Evolutionary conservation across 2,797 vertebrate genomes (phyloP).

Genomic region (Argentina silus): DNA sequence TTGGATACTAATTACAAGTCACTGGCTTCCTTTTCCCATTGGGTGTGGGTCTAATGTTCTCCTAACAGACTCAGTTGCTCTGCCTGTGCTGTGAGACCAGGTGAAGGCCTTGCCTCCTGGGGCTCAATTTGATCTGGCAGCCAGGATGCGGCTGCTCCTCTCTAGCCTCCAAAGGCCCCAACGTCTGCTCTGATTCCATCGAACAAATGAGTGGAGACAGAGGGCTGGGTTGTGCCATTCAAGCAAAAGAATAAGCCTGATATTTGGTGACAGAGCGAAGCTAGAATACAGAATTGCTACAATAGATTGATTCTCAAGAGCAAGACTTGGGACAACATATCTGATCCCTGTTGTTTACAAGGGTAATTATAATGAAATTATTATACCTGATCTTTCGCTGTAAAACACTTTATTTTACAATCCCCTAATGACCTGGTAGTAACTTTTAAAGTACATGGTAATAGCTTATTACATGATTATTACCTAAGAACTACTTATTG

Average conservation of each 20-base stretch:
- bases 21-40: slow-evolving; percentile 24
- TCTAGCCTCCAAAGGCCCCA: slow-evolving; percentile 8
- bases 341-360: no score
- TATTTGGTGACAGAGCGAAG: no score
- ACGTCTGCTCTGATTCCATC: slow-evolving; percentile 13
- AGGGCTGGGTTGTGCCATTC: not conserved
- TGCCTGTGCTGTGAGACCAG: slow-evolving; percentile 7
- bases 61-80: slow-evolving; percentile 23
- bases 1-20: slow-evolving; percentile 48
- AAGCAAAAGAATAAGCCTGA: not conserved
- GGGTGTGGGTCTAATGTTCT: slow-evolving; percentile 38
- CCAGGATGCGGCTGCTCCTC: slow-evolving; percentile 34
- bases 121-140: slow-evolving; percentile 34
- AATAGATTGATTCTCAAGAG: no score
- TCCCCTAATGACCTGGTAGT: no score
- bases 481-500: no score
- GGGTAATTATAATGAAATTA: no score
- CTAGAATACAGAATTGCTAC: no score
- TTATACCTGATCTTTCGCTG: no score
- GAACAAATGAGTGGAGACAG: slow-evolving; percentile 23
- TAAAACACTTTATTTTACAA: no score
- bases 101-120: slow-evolving; percentile 33
- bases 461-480: no score
- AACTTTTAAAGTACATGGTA: no score
- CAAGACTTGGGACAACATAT: no score